These are phyloP conservation scores for Drosophila putrida DNA, from an alignment of 2,888 invertebrate species.

Conservation along the genomic window DNA sequence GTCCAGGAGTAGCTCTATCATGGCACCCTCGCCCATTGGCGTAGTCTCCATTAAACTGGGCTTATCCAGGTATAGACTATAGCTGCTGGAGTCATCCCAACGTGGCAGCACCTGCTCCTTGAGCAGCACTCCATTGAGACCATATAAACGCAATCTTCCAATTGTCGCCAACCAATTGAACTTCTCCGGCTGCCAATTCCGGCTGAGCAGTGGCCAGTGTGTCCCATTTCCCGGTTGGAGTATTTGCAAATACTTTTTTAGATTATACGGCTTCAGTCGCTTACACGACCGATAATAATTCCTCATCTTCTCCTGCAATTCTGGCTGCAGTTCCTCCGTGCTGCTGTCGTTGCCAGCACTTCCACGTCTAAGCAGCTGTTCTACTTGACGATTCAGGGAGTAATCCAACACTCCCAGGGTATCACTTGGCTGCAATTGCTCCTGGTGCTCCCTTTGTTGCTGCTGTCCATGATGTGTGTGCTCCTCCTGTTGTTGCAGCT, in stretches of 20 bases:
- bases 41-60: slow-evolving; percentile 73
- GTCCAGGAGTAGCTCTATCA: slow-evolving; percentile 78
- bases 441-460: slow-evolving; percentile 30
- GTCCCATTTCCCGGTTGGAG: slow-evolving; percentile 69
- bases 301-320: slow-evolving; percentile 67
- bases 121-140: slow-evolving; percentile 80
- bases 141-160: slow-evolving; percentile 78
- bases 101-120: slow-evolving; percentile 82
- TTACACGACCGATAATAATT: slow-evolving; percentile 82
- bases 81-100: slow-evolving; percentile 82
- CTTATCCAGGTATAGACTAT: slow-evolving; percentile 82
- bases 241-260: slow-evolving; percentile 78
- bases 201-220: slow-evolving; percentile 63
- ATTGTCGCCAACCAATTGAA: slow-evolving; percentile 81
- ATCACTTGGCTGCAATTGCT: slow-evolving; percentile 77
- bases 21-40: slow-evolving; percentile 77
- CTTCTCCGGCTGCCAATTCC: slow-evolving; percentile 73
- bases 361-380: slow-evolving; percentile 65
- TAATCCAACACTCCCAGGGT: slow-evolving; percentile 79
- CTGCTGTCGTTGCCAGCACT: slow-evolving; percentile 37
- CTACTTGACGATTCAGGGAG: slow-evolving; percentile 78
- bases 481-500: slow-evolving; percentile 70
- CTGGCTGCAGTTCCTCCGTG: slow-evolving; percentile 30
- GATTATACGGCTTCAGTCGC: slow-evolving; percentile 79
- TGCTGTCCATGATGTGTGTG: slow-evolving; percentile 10